Base-by-base conservation (phyloP, 2,888 invertebrate genomes). In the Odontocolon sp. region DNA sequence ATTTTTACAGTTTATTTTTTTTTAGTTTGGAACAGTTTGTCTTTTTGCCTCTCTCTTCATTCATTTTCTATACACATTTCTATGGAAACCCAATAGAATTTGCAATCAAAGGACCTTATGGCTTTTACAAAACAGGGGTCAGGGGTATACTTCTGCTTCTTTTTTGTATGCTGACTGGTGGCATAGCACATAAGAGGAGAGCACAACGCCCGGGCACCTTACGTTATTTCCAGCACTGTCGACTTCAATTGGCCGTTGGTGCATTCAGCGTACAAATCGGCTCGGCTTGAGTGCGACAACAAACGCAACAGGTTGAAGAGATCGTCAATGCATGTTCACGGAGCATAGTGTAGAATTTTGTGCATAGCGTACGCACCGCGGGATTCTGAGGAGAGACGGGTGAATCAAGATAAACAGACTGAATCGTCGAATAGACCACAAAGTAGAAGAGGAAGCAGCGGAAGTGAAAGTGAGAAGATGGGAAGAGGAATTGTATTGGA, bases 181-280 rank as follows among this genome's bases (percentile, higher is more conserved):
- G 63, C 56, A 63, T 3, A 50, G 40, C 18, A 59, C 42, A 45
- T 2, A 31, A n/a, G 23, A 38, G 36, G 3, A 14, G 45, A 73
- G 75, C 70, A 72, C 54, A 68, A 69, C 74, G 78, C 78, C 75
- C 56, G 45, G 36, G 68, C 83, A 85, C 86, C 86, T 87, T 84
- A 82, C 86, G 85, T 86, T 84, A 86, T 84, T 83, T 85, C 82
- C 80, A 64, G 26, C 38, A 54, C 56, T 72, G 72, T 67, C 80
- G 82, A 82, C 83, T 85, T 87, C 87, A 87, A 88, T 88, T 87
- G 88, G 82, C 84, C 85, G 86, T 84, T 67, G 86, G 84, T 84
- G 87, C 88, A 88, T 88, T 89, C 87, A 88, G 86, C 88, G 89
- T 87, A 87, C 86, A 88, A 89, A 89, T 89, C 89, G 86, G 82